Conservation (phyloP, 2,888 invertebrate species). For the Parnassius mnemosyne region DNA sequence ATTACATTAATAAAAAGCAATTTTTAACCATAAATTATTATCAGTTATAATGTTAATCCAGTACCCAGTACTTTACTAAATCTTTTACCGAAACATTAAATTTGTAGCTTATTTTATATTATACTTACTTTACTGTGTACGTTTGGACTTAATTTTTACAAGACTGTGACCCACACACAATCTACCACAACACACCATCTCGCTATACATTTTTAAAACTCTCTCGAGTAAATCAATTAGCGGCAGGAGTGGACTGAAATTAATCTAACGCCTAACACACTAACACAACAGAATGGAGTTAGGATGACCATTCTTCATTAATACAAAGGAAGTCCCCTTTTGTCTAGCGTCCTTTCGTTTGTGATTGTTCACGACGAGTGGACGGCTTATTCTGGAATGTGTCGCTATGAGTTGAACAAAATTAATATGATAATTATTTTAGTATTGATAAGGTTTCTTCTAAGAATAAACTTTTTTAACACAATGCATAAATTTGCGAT, state of each 20-base stretch:
- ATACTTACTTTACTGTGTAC: no score
- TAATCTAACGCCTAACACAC: slow-evolving; percentile 70
- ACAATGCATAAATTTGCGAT: no score
- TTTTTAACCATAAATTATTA: no score
- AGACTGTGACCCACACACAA: no score
- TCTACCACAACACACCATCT: background rate
- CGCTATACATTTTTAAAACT: slow-evolving; percentile 18
- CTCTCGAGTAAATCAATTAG: slow-evolving; percentile 21
- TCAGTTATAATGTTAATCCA: no score
- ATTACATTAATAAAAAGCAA: no score
- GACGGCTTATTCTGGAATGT: slow-evolving; percentile 47
- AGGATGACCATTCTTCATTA: slow-evolving; percentile 78
- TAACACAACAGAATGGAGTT: slow-evolving; percentile 52
- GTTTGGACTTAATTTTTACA: no score
- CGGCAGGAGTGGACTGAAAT: slow-evolving; percentile 47
- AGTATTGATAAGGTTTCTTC: no score
- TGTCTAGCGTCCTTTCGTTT: slow-evolving; percentile 73
- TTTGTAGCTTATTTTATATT: no score
- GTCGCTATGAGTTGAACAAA: background rate
- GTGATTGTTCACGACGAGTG: slow-evolving; percentile 69
- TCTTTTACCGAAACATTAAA: no score
- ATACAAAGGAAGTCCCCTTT: slow-evolving; percentile 73
- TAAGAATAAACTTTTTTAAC: no score
- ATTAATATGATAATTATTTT: background rate
- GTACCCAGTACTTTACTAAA: no score